phyloP scores from a whole-genome alignment of 2,888 invertebrate species.

The Diaperis boleti region DNA sequence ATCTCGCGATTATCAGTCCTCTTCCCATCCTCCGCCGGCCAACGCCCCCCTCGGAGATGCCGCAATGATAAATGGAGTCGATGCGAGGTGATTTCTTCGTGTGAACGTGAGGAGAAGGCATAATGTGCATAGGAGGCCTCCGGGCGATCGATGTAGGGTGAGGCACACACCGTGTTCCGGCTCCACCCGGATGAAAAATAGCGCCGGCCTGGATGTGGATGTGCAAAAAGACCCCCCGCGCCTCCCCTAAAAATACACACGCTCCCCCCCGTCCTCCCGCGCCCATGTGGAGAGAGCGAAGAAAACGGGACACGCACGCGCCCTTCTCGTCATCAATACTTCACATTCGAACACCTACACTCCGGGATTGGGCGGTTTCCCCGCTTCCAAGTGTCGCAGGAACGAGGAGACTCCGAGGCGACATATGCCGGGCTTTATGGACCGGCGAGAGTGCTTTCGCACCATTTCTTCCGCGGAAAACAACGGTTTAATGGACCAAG shows the following conservation, averaged over 20 bases:
- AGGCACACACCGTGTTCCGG: slow-evolving; percentile 54
- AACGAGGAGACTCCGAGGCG: slow-evolving; percentile 22
- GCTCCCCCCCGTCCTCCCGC: slow-evolving; percentile 51
- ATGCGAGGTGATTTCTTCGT: slow-evolving; percentile 63
- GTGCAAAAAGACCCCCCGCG: slow-evolving; percentile 58
- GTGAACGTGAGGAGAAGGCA: slow-evolving; percentile 62
- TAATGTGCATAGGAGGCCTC: slow-evolving; percentile 54
- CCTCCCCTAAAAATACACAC: slow-evolving; percentile 61
- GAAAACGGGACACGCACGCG: slow-evolving; percentile 61
- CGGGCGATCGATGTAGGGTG: slow-evolving; percentile 42
- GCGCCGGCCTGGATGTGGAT: slow-evolving; percentile 61
- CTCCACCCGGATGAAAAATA: slow-evolving; percentile 66
- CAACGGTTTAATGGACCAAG: neutral
- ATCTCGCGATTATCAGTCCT: neutral
- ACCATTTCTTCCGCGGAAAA: slow-evolving; percentile 1
- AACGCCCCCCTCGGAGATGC: slow-evolving; percentile 52
- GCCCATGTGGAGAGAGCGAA: slow-evolving; percentile 58
- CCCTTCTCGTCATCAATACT: slow-evolving; percentile 63
- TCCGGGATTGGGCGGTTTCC: slow-evolving; percentile 59
- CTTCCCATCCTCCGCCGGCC: slow-evolving; percentile 25
- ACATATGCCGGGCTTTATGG: slow-evolving; percentile 61
- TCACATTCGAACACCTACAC: slow-evolving; percentile 66
- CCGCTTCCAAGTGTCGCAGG: slow-evolving; percentile 10
- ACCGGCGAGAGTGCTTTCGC: slow-evolving; percentile 46
- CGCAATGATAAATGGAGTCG: slow-evolving; percentile 59